These are phyloP conservation scores for Bovichtus diacanthus DNA, from an alignment of 2,797 vertebrate species.

Conservation along the genomic window DNA sequence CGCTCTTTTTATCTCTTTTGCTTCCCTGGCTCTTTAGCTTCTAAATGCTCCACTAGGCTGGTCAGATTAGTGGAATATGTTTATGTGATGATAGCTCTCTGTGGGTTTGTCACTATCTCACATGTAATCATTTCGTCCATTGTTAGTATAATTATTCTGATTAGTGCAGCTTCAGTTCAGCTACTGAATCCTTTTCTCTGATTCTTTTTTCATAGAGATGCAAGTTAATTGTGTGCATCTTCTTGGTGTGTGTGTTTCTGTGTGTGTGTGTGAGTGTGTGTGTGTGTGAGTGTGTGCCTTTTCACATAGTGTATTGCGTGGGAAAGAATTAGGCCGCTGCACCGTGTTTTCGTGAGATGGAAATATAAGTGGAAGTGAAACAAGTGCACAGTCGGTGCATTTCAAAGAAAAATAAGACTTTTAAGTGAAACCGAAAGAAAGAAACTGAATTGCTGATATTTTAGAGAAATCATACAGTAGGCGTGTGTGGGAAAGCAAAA, in stretches of 20 bases:
- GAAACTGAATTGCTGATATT: slow-evolving; percentile 18
- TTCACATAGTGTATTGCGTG: slow-evolving; percentile 8
- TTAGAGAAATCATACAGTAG: background rate
- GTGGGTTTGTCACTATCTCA: background rate
- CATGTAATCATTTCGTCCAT: background rate
- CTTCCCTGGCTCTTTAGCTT: background rate
- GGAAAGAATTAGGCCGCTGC: background rate
- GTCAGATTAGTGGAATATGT: background rate
- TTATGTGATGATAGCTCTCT: background rate
- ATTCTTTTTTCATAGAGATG: background rate
- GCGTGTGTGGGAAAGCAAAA: background rate
- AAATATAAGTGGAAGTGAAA: slow-evolving; percentile 24
- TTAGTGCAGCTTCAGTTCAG: background rate
- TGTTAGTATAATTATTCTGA: background rate
- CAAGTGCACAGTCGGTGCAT: background rate
- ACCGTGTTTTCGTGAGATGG: background rate
- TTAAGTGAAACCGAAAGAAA: slow-evolving; percentile 4
- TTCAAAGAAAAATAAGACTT: background rate
- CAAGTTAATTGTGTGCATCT: background rate
- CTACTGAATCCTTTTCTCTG: background rate
- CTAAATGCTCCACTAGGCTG: background rate
- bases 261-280: background rate
- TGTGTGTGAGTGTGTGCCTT: background rate
- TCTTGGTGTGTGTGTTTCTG: background rate
- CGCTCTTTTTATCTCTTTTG: background rate